phyloP scores from a whole-genome alignment of 2,113 vertebrate species.

The Corythaixoides concolor region DNA sequence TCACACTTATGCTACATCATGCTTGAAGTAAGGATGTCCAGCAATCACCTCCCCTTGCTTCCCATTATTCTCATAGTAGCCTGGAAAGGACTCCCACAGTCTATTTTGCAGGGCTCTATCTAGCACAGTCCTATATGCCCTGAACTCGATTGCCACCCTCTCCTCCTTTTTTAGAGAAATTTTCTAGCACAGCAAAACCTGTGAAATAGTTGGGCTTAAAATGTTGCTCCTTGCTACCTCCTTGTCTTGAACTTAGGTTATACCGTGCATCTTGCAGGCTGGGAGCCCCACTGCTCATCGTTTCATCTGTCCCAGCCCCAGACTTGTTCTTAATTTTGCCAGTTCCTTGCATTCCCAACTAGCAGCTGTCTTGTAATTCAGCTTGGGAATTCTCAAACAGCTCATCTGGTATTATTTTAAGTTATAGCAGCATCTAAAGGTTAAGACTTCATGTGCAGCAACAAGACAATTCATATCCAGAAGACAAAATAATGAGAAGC shows the following conservation, averaged over 20 bases:
- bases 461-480: neutral
- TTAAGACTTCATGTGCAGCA: neutral
- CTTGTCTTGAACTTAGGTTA: neutral
- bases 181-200: neutral
- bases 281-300: neutral
- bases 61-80: neutral
- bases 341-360: neutral
- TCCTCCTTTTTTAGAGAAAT: neutral
- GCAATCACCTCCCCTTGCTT: neutral
- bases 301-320: neutral
- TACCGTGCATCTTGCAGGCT: neutral
- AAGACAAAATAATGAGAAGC: neutral
- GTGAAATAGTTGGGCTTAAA: neutral
- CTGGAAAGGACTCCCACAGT: neutral
- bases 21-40: neutral
- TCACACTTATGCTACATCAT: no score
- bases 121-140: neutral
- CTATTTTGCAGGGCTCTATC: neutral
- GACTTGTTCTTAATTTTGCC: neutral
- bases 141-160: neutral
- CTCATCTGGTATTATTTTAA: neutral
- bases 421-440: neutral
- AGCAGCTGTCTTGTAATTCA: neutral
- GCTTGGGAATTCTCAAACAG: neutral
- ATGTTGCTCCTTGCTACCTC: neutral